Percentiles rank a stretch among this genome's conserved stretches.
phyloP scores from a whole-genome alignment of 1,140 invertebrate species.

The Drosophila ogumai region DNA sequence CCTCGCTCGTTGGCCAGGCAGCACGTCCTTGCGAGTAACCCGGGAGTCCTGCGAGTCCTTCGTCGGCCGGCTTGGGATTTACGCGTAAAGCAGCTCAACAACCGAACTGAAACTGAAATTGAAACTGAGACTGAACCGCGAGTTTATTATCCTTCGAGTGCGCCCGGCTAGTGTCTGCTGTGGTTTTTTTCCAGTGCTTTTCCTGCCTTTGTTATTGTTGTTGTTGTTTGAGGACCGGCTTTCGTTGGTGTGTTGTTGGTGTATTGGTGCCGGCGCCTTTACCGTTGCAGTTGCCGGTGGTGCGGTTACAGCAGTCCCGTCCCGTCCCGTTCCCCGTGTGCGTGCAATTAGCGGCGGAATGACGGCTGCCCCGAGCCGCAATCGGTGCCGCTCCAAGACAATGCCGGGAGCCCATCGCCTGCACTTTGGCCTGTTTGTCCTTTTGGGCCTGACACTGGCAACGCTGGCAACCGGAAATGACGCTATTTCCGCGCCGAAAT shows the following conservation, averaged over 20 bases:
- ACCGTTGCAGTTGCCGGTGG: not conserved
- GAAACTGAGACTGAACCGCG: constrained; percentile 2
- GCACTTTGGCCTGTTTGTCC: constrained; percentile 1
- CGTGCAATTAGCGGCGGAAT: constrained; percentile 34
- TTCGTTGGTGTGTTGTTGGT: constrained; percentile 1
- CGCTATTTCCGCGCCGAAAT: constrained; percentile 57
- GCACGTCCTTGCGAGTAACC: constrained; percentile 40
- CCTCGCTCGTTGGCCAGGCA: constrained; percentile 66
- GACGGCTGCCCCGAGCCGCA: constrained; percentile 28
- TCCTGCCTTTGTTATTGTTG: not conserved
- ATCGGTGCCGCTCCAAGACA: constrained; percentile 28
- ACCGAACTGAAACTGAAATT: constrained; percentile 5
- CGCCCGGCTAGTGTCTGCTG: constrained; percentile 10
- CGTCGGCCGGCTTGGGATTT: constrained; percentile 42
- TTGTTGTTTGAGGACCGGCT: constrained; percentile 1
- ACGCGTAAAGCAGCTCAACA: constrained; percentile 17
- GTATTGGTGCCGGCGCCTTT: not conserved
- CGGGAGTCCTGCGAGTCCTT: not conserved
- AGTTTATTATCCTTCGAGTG: constrained; percentile 17
- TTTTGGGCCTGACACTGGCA: constrained; percentile 10
- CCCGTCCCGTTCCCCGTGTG: not conserved
- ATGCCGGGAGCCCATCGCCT: constrained; percentile 18
- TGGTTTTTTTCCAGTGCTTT: constrained; percentile 24
- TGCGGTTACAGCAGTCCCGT: constrained; percentile 10
- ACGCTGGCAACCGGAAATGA: constrained; percentile 59